These are phyloP conservation scores for Asarcornis scutulata DNA, from an alignment of 2,113 vertebrate species.

Conservation along the genomic window DNA sequence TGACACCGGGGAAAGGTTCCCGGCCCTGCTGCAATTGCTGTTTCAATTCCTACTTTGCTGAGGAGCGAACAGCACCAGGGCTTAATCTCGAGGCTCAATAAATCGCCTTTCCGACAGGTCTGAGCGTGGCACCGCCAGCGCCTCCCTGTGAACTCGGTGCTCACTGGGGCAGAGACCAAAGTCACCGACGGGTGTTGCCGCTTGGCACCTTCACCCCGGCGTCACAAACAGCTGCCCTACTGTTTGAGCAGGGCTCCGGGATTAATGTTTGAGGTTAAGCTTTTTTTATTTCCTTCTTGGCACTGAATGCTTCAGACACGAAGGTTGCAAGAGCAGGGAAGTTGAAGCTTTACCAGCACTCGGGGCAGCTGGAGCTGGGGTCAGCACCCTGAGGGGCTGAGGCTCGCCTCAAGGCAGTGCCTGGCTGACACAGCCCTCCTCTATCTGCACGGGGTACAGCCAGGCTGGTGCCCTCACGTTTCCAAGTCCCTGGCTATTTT, in stretches of 20 bases:
- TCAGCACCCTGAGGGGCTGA: not conserved
- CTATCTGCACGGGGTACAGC: not conserved
- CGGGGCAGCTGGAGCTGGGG: not conserved
- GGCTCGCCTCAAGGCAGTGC: not conserved
- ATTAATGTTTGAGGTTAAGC: not conserved
- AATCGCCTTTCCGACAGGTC: not conserved
- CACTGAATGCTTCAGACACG: not conserved
- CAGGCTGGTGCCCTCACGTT: not conserved
- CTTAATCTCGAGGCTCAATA: not conserved
- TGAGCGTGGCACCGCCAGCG: rapidly evolving
- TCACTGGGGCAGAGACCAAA: not conserved
- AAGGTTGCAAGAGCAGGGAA: not conserved
- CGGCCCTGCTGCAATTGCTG: rapidly evolving
- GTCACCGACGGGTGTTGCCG: rapidly evolving
- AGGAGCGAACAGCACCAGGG: rapidly evolving
- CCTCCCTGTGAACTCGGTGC: not conserved
- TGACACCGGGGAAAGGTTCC: not conserved
- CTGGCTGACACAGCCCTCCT: not conserved
- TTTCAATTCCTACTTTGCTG: not conserved
- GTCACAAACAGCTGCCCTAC: not conserved
- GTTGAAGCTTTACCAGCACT: not conserved
- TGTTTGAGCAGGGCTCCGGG: not conserved
- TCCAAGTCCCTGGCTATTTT: not conserved
- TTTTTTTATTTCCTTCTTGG: not conserved
- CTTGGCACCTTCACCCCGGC: rapidly evolving